Percentiles rank a stretch among this genome's conserved stretches.
These are phyloP conservation scores for Psylliodes chrysocephalus DNA, from an alignment of 2,888 invertebrate species.

Conservation along the genomic window DNA sequence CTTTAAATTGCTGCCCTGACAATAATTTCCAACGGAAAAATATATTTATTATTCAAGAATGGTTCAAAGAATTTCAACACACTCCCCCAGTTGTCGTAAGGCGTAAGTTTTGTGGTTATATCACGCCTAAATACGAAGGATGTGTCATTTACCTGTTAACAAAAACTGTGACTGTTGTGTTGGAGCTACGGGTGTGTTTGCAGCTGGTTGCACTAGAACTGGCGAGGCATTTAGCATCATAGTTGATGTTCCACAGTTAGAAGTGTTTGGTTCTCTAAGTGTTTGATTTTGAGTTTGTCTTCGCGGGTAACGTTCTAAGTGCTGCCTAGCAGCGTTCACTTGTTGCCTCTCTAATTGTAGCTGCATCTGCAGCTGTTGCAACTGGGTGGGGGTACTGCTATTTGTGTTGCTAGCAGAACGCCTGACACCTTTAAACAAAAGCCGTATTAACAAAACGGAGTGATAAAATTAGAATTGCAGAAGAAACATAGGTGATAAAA, in stretches of 20 bases:
- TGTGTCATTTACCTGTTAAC: slow-evolving; percentile 53
- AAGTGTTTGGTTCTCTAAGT: slow-evolving; percentile 52
- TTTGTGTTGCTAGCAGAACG: slow-evolving; percentile 70
- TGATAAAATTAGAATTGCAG: too few relatives aligned
- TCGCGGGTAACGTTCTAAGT: slow-evolving; percentile 88
- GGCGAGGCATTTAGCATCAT: slow-evolving; percentile 61
- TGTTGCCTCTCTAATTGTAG: slow-evolving; percentile 90
- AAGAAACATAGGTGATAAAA: too few relatives aligned
- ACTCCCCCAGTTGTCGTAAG: too few relatives aligned
- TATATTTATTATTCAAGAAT: too few relatives aligned
- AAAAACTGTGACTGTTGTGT: slow-evolving; percentile 60
- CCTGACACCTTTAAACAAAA: slow-evolving; percentile 71
- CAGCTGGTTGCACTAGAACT: slow-evolving; percentile 56
- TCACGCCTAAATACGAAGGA: too few relatives aligned
- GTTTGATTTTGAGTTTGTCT: slow-evolving; percentile 74
- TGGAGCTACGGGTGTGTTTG: slow-evolving; percentile 57
- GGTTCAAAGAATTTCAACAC: too few relatives aligned
- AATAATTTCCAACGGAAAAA: too few relatives aligned
- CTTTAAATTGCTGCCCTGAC: too few relatives aligned
- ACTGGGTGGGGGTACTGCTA: slow-evolving; percentile 77
- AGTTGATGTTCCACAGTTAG: slow-evolving; percentile 54
- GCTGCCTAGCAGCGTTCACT: slow-evolving; percentile 86
- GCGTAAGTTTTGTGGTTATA: too few relatives aligned
- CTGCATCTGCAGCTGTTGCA: slow-evolving; percentile 96
- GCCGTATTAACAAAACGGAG: too few relatives aligned